Base-by-base conservation (phyloP, 2,797 vertebrate genomes). In the Pangasius larnaudii region DNA sequence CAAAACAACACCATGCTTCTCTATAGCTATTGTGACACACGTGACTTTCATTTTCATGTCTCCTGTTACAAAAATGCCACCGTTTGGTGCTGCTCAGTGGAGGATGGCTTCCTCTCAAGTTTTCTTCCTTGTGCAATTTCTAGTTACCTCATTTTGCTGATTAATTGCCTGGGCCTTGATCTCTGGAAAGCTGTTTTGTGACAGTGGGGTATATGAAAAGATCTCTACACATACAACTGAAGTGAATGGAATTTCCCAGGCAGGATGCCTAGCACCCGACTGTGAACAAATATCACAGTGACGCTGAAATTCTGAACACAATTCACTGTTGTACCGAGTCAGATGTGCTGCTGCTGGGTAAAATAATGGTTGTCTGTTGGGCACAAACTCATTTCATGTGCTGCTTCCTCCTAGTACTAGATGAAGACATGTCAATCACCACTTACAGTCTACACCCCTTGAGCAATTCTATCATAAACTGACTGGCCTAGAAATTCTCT, bases 311-410 rank as follows among this genome's bases (percentile, higher is more conserved):
- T 51, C 56, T 11, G 75, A 77, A 81, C 63, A 69, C 87, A 80
- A 2, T 80, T 24, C 87, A 22, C 19, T 4, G 30, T 63, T 79
- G 81, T 88, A 84, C 9, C 9, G 36, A 75, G 69, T 11, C 80
- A 59, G 69, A 87, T 82, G 83, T 51, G 39, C 58, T 49, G 36
- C 84, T 80, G 27, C 56, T 5, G 71, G 85, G 88, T 88, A 56
- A 91, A 75, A 90, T 81, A 85, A 83, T 85, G 82, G 67, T 77
- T 22, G 67, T 84, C 88, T 74, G 85, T 91, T 90, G 85, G 81
- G 16, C 87, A 91, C 89, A 56, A 58, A 87, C 72, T 87, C 87
- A 72, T 71, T 77, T 88, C 16, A 84, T 27, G 77, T 88, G 71
- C 56, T 2, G 61, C 58, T 89, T 91, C 80, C 88, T 89, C n/a